Evolutionary conservation across 2,113 vertebrate species (phyloP), one percentile per base, ranked within the genome.

Genomic region (Sarotherodon lohbergeri): DNA sequence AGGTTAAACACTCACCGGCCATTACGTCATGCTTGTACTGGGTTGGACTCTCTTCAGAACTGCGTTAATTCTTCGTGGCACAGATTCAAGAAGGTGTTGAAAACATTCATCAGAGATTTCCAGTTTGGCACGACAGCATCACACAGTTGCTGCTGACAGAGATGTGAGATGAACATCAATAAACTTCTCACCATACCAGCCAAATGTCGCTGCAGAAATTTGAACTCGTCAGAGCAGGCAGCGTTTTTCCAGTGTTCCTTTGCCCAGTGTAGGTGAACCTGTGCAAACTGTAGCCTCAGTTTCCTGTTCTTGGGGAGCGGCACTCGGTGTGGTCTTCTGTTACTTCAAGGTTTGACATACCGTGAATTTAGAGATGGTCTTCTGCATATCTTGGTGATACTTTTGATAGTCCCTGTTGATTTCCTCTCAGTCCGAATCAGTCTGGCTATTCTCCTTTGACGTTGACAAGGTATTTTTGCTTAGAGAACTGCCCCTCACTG

Each of bases 371-470:
- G 22, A 43, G 66, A 73, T 73, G 1, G 39, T 73, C 7, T 71
- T 71, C 66, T 24, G n/a, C 36, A 4, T 71, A 71, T 41, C 66
- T 43, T 71, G 1, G 66, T 24, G 36, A n/a, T 16, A 43, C 39
- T 24, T 43, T 22, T 71, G 0, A 24, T 71, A 71, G 66, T 71
- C n/a, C 43, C 39, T 71, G 36, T 24, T 43, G 13, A 24, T 14
- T 71, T 71, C 36, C 66, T 71, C 7, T 71, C n/a, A 71, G 5
- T 41, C 4, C 0, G n/a, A 71, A 14, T 24, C 66, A 46, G 0
- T 71, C 39, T 71, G 36, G 0, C 36, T 43, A 5, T 71, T 71
- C 39, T 27, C 39, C 66, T 71, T 16, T 2, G 22, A 71, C 0
- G 5, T 43, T 13, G 43, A 71, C 66, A 43, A 43, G 12, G 12